phyloP scores from a whole-genome alignment of 2,888 invertebrate species.

The Phasia obesa region DNA sequence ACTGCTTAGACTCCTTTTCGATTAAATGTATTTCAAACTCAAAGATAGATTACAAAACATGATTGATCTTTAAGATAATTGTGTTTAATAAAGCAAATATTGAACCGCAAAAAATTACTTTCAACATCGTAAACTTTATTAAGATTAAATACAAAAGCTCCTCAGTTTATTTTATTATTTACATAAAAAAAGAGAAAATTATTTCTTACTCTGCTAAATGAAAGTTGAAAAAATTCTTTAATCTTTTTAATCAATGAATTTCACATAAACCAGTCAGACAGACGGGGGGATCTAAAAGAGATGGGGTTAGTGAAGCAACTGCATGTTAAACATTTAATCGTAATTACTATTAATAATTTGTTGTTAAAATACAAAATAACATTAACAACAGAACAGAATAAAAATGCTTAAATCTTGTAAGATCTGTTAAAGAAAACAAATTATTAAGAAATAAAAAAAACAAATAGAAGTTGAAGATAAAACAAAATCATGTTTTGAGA shows the following conservation, averaged over 20 bases:
- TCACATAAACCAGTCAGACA: conserved; percentile 16
- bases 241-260: conserved; percentile 53
- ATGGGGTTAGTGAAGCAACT: not conserved
- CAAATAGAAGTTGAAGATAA: conserved; percentile 26
- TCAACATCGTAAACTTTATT: not conserved
- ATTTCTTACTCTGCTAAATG: conserved; percentile 26
- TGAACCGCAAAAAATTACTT: conserved; percentile 4
- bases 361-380: conserved; percentile 35
- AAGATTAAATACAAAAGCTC: conserved; percentile 2
- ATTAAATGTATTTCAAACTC: conserved; percentile 23
- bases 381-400: not conserved
- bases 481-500: conserved; percentile 43
- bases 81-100: conserved; percentile 35
- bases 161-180: not conserved
- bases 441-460: conserved; percentile 16
- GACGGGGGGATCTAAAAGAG: not conserved
- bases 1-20: not conserved
- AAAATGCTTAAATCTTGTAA: conserved; percentile 25
- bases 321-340: conserved; percentile 51
- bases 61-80: conserved; percentile 52
- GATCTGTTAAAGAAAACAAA: conserved; percentile 34
- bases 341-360: conserved; percentile 58
- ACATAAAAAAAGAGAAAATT: conserved; percentile 31
- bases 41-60: conserved; percentile 33
- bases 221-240: conserved; percentile 46